Conservation (phyloP, 2,113 vertebrate species). For the Pollimyrus isidori region DNA sequence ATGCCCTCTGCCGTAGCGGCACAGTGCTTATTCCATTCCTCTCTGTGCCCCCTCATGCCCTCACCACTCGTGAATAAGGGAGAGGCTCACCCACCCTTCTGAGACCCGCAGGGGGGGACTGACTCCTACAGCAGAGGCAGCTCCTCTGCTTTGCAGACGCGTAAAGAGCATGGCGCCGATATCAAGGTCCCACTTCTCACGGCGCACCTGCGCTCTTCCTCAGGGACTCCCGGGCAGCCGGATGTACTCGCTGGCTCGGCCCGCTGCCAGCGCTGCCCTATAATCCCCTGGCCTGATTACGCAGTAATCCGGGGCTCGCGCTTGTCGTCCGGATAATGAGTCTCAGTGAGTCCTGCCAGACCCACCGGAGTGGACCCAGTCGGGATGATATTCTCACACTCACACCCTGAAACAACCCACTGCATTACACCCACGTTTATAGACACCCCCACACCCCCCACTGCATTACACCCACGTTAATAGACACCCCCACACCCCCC, state of each 20-base stretch:
- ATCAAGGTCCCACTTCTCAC: neutral
- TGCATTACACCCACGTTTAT: neutral
- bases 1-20: neutral
- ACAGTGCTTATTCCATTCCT: neutral
- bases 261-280: conserved; percentile 28
- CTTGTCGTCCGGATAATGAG: conserved; percentile 51
- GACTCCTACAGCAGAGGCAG: neutral
- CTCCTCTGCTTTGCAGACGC: neutral
- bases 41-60: neutral
- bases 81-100: neutral
- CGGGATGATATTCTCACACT: neutral
- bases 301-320: conserved; percentile 39
- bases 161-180: neutral
- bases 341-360: conserved; percentile 25
- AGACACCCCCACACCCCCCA: neutral
- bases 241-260: neutral
- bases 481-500: neutral
- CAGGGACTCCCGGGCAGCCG: conserved; percentile 3
- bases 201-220: conserved; percentile 12
- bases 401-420: neutral
- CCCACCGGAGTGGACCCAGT: neutral
- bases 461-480: neutral
- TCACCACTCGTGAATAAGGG: neutral
- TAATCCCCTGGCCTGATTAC: conserved; percentile 51
- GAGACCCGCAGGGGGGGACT: neutral